phyloP scores from a whole-genome alignment of 2,113 vertebrate species.

The Corvus hawaiiensis region DNA sequence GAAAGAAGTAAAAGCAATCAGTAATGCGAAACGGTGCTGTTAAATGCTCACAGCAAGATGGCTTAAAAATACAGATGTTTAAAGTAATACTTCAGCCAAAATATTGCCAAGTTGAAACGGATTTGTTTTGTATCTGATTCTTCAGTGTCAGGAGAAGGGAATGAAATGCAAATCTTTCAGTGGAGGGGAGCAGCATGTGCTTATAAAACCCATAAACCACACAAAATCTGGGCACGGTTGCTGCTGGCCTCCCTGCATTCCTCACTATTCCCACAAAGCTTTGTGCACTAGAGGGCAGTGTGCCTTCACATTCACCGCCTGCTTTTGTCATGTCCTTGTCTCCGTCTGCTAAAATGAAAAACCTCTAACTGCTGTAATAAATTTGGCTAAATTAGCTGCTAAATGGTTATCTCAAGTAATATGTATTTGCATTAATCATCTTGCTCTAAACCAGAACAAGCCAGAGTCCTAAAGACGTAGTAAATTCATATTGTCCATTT shows the following conservation, averaged over 20 bases:
- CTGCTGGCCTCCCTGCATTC: not conserved
- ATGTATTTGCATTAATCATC: slow-evolving; percentile 99
- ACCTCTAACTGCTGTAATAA: slow-evolving; percentile 91
- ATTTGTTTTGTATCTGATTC: slow-evolving; percentile 55
- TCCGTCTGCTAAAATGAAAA: slow-evolving; percentile 84
- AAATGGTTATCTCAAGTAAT: slow-evolving; percentile 99
- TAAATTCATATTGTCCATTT: slow-evolving; percentile 96
- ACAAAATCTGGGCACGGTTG: not conserved
- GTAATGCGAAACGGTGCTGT: slow-evolving; percentile 51
- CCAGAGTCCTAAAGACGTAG: slow-evolving; percentile 85
- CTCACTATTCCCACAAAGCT: not conserved
- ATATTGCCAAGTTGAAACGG: slow-evolving; percentile 41
- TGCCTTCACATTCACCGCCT: slow-evolving; percentile 70
- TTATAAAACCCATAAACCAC: not conserved
- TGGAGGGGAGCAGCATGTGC: slow-evolving; percentile 28
- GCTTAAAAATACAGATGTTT: slow-evolving; percentile 68
- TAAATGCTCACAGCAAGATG: slow-evolving; percentile 28
- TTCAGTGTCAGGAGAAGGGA: slow-evolving; percentile 33
- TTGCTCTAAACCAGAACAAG: slow-evolving; percentile 92
- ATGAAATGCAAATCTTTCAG: slow-evolving; percentile 28
- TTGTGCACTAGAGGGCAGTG: slow-evolving; percentile 83
- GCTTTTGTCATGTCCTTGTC: slow-evolving; percentile 84
- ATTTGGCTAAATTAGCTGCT: slow-evolving; percentile 99
- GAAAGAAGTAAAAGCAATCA: slow-evolving; percentile 61
- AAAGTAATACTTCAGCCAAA: slow-evolving; percentile 59